Percentiles rank a stretch among this genome's conserved stretches.
These are phyloP conservation scores for Drosophila arawakana DNA, from an alignment of 1,140 invertebrate species.

Conservation along the genomic window DNA sequence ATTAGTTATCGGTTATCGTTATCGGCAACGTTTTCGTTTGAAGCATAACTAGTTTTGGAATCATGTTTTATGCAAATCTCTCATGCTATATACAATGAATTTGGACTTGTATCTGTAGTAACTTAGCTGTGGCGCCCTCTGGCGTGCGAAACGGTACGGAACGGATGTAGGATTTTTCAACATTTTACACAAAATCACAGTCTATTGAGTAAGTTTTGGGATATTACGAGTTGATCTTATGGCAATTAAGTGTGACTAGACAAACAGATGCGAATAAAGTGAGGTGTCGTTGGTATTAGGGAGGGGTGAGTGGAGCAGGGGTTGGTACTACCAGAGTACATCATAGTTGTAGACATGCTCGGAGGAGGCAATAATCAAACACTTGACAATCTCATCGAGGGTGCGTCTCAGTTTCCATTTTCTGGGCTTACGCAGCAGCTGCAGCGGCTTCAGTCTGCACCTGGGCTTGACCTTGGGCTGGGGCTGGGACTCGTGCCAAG, in stretches of 20 bases:
- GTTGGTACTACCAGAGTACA: slow-evolving; percentile 63
- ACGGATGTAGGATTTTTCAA: not conserved
- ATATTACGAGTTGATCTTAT: slow-evolving; percentile 39
- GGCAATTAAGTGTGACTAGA: slow-evolving; percentile 68
- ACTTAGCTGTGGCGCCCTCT: slow-evolving; percentile 28
- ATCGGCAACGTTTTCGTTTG: slow-evolving; percentile 26
- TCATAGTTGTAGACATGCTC: slow-evolving; percentile 75
- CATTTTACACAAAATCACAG: slow-evolving; percentile 53
- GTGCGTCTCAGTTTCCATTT: slow-evolving; percentile 67
- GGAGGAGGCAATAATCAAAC: slow-evolving; percentile 70
- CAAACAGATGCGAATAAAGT: slow-evolving; percentile 36
- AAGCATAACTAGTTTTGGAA: slow-evolving; percentile 27
- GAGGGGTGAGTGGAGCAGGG: slow-evolving; percentile 1
- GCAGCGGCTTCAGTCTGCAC: slow-evolving; percentile 31
- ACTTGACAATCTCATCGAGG: slow-evolving; percentile 69
- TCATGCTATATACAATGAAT: slow-evolving; percentile 38
- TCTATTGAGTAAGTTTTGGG: slow-evolving; percentile 52
- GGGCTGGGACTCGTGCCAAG: slow-evolving; percentile 55
- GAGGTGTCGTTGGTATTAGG: not conserved
- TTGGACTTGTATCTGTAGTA: slow-evolving; percentile 12
- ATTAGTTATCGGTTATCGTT: slow-evolving; percentile 1
- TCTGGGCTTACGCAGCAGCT: slow-evolving; percentile 55
- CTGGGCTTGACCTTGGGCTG: slow-evolving; percentile 42
- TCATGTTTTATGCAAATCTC: slow-evolving; percentile 42
- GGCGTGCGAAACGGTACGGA: slow-evolving; percentile 10